Evolutionary conservation across 2,888 invertebrate species (phyloP), one percentile per base, ranked within the genome.

Genomic region (Spialia ferax): DNA sequence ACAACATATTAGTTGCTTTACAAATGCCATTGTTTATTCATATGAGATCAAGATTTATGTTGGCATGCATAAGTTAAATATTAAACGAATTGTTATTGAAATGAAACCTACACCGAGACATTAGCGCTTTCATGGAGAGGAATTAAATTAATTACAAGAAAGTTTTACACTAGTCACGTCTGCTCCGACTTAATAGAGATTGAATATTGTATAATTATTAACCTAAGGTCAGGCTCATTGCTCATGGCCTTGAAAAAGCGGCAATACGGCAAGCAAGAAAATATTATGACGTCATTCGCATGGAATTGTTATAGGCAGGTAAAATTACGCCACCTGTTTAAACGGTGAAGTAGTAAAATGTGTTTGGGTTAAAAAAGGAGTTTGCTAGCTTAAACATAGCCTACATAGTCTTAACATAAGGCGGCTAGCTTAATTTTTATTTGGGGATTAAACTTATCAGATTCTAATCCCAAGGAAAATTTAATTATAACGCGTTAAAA

Each of bases 1-100:
- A 82, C 78, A 78, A 79, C 75, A 78, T 80, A 86, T 84, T 81
- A 79, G 77, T 81, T 78, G 76, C 84, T 79, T 86, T 88, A 85
- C 84, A 79, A 84, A 84, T 79, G 72, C 79, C 80, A 86, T 89
- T 88, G 88, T 89, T 86, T 87, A 83, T 85, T 86, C 82, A 79
- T 82, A 71, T 71, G 69, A 71, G 72, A 32, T 32, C 10, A 32
- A 32, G 32, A 32, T n/a, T n/a, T 32, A 48, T 29, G 13, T 13
- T 48, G 32, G 48, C 18, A 2, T 26, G 23, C 20, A 22, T 22
- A 20, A 22, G 23, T 50, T 50, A 20, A 20, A 50, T 50, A 22
- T 22, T 50, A 22, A 50, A 50, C 22, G 22, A 50, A 10, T 7
- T 15, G 2, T 20, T 50, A 11, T 50, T 50, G 11, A 15, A 22